Base-by-base conservation (phyloP, 2,888 invertebrate species). In the Parnassius orleans region DNA sequence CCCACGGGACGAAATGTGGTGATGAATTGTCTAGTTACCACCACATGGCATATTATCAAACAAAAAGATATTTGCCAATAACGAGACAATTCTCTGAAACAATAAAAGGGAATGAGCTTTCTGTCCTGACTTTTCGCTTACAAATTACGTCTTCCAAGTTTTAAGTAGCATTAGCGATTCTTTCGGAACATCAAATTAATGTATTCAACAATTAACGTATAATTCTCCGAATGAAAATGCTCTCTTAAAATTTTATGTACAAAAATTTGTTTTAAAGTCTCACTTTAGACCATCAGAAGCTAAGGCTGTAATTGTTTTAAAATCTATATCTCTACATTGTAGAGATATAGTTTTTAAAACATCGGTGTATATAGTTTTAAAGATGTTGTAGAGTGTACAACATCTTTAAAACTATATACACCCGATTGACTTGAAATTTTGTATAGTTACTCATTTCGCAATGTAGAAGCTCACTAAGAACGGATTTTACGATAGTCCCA, bases 151-250 rank as follows among this genome's bases (percentile, higher is more conserved):
- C 42, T 54, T 24, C 44, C 50, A 50, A 60, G 43, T 54, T 60
- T 55, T 60, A 55, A 60, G 43, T 50, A 48, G 54, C 54, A 55
- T 60, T 50, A 55, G 50, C 43, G 12, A 55, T 54, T 54, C 54
- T 43, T 43, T 24, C 50, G 48, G 43, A 54, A 55, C 50, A 48
- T 53, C 41, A 42, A 55, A 55, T 60, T 55, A 50, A 60, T 55
- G 50, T 54, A 60, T 55, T 50, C 60, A 43, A 60, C 24, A 50
- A 50, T 60, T 42, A 52, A 60, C 54, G 48, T 42, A 48, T 42
- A 54, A 53, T 60, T 48, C 53, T 24, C 41, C n/a, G 15, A 54
- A 44, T 44, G 43, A 24, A 43, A 51, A 47, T 15, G 24, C 19
- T 14, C 24, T 14, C 48, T 55, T 43, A 60, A n/a, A 46, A 46